Percentiles rank a stretch among this genome's conserved stretches.
Evolutionary conservation across 2,113 vertebrate species (phyloP).

Genomic region (Rhombomys opimus): DNA sequence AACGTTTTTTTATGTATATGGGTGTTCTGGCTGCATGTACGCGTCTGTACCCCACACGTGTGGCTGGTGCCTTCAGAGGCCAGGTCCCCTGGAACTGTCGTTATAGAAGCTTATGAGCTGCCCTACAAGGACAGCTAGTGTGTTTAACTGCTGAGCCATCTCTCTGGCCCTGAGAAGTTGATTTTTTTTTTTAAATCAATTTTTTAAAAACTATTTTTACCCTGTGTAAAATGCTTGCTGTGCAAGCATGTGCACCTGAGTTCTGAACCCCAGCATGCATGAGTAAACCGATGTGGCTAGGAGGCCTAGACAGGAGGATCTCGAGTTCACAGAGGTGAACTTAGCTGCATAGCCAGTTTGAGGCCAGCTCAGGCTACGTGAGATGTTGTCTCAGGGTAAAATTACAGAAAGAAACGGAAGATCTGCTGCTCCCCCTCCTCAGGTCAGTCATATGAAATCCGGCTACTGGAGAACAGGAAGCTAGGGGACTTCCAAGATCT

Average conservation of each 20-base stretch:
- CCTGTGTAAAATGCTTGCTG: not conserved
- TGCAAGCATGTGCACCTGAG: not conserved
- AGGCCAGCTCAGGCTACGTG: not conserved
- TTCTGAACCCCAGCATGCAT: not conserved
- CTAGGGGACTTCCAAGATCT: conserved; percentile 96
- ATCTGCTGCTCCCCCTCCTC: conserved; percentile 79
- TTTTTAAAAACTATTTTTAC: not conserved
- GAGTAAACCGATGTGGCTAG: not conserved
- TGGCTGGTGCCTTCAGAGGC: not conserved
- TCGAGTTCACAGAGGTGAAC: not conserved
- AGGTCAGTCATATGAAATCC: conserved; percentile 99
- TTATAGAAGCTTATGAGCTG: not conserved
- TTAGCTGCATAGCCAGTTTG: not conserved
- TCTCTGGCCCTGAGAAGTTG: not conserved
- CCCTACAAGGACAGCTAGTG: not conserved
- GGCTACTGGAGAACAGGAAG: conserved; percentile 96
- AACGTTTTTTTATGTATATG: not conserved
- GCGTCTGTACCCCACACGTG: not conserved
- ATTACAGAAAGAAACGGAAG: conserved; percentile 64
- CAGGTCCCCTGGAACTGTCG: not conserved
- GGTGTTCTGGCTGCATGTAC: not conserved
- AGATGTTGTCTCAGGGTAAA: not conserved
- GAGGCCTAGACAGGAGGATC: not conserved
- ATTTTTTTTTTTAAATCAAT: not conserved
- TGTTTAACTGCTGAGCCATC: not conserved